Evolutionary conservation across 2,113 vertebrate genomes (phyloP), one percentile per base, ranked within the genome.

Genomic region (Pelodiscus sinensis): DNA sequence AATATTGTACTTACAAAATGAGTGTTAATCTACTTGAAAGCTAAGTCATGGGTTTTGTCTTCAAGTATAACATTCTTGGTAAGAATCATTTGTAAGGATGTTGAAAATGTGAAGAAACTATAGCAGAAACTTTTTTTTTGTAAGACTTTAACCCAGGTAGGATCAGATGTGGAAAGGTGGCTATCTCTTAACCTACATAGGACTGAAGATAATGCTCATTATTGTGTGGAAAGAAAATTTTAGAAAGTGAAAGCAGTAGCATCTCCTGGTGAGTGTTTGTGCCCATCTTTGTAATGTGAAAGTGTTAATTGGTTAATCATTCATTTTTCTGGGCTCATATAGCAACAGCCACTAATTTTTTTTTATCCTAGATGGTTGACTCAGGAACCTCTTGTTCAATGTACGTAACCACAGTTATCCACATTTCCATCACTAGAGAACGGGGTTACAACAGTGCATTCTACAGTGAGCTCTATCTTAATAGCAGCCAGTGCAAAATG

Each of bases 201-300:
- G 1, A 18, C n/a, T 71, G 65, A 71, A 8, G 4, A 75, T 35
- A 0, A 6, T 82, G 78, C 85, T 84, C 25, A 65, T 12, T 68
- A n/a, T 19, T 21, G 22, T 52, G 38, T 21, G 79, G 78, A 79
- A 65, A 85, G 85, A 31, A 8, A 78, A 83, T 90, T 1, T 3
- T 79, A 15, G 2, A 81, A 54, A 88, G 60, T 51, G 54, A 38
- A 71, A 44, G 55, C 9, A 65, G 50, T 10, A 1, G 16, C 4
- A 71, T 1, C 1, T 1, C 10, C 0, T 3, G 2, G 9, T 12
- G 73, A 2, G 0, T 68, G 31, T 31, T 27, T 35, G 16, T 71
- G 18, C n/a, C 15, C 29, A 71, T 3, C 31, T 62, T 62, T 71
- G 65, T 71, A 71, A 71, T 21, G 31, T 35, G 27, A n/a, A 18